Base-by-base conservation (phyloP, 2,797 vertebrate species). In the Rhinichthys osculus region DNA sequence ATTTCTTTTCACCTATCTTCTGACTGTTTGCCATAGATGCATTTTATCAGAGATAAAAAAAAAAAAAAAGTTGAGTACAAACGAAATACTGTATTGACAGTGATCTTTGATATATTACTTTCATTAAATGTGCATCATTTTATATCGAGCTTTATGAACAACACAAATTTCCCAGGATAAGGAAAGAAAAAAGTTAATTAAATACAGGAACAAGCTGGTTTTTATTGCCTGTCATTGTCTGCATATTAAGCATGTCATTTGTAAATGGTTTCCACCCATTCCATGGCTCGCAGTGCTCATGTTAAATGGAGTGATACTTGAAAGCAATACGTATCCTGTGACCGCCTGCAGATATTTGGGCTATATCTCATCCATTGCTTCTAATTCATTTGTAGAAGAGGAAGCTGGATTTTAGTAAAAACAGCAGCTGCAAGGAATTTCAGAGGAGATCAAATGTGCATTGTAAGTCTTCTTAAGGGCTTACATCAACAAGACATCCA, bases 301-400 rank as follows among this genome's bases (percentile, higher is more conserved):
- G 23, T 86, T 87, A 87, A 90, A 87, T 52, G 70, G 88, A 74
- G 64, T 84, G 93, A 92, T 87, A 92, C 89, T 87, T 84, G 87
- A 93, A 93, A 89, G 90, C 87, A 91, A 88, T 85, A 88, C 84
- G 74, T 89, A 90, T 82, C 84, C 83, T 90, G 87, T 87, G 92
- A 92, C n/a, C 0, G 92, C 93, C 93, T 89, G 88, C 27, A 92
- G 93, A 90, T 94, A 90, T 94, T 94, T 94, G 90, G 92, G 81
- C 92, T 92, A 86, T 86, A 89, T 84, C 85, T 69, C 87, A 87
- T 93, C 90, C 83, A 85, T 89, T 90, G 88, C 90, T 86, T 90
- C 87, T 91, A 90, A 90, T 93, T 91, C 52, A 91, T 89, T 90
- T 92, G 91, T 79, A 89, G 89, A 86, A 88, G 85, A 90, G 83